These are phyloP conservation scores for Eptatretus burgeri DNA, from an alignment of 2,113 vertebrate genomes.

Conservation along the genomic window DNA sequence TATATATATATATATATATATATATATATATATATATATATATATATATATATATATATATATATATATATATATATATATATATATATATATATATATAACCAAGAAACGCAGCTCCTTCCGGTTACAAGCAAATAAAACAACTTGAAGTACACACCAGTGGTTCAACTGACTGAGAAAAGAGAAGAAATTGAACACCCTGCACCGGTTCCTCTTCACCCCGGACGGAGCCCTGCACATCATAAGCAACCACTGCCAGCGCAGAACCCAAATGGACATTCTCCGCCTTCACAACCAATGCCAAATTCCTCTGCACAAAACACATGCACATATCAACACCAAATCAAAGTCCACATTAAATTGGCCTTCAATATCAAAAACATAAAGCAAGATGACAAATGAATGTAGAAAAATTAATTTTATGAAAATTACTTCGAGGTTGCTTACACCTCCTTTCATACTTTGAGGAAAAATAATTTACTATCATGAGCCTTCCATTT, in stretches of 20 bases:
- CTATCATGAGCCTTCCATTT: too few relatives aligned
- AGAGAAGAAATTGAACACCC: constrained; percentile 79
- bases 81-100: constrained; percentile 5
- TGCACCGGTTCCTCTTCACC: constrained; percentile 96
- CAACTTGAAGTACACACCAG: constrained; percentile 23
- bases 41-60: not conserved
- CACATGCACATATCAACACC: too few relatives aligned
- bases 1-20: not conserved
- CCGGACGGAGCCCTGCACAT: constrained; percentile 60
- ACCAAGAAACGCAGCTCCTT: not conserved
- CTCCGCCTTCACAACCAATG: constrained; percentile 40
- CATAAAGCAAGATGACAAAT: too few relatives aligned
- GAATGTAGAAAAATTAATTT: too few relatives aligned
- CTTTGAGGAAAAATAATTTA: too few relatives aligned
- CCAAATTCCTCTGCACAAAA: constrained; percentile 11
- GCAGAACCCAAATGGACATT: constrained; percentile 36
- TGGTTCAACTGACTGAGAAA: constrained; percentile 33
- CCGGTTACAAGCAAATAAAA: not conserved
- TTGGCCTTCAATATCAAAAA: too few relatives aligned
- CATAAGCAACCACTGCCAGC: constrained; percentile 63
- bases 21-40: not conserved
- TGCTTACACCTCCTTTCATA: too few relatives aligned
- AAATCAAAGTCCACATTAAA: too few relatives aligned
- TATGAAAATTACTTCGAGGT: too few relatives aligned
- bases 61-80: not conserved